Evolutionary conservation across 2,797 vertebrate genomes (phyloP), one percentile per base, ranked within the genome.

Genomic region (Sebastes itinus): DNA sequence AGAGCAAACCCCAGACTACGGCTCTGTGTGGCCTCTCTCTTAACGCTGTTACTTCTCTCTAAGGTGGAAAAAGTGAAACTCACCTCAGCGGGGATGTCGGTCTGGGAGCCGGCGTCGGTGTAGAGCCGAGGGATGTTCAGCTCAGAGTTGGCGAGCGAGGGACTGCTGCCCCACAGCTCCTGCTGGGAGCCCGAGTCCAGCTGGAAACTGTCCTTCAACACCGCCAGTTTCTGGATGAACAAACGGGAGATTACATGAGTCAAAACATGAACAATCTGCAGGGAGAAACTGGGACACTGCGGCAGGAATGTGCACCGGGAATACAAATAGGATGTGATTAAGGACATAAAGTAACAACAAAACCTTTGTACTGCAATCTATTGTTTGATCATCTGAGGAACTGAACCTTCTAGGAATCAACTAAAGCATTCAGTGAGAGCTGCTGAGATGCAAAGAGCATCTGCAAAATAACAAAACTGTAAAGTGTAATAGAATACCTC

Each of bases 41-140:
- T 5, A 22, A 58, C 0, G 30, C 30, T 59, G 23, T 32, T 3
- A 8, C 32, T 38, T 30, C 16, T 30, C 27, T 18, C 25, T 13
- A 5, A 9, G 61, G 23, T 3, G 20, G 20, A 49, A 28, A 12
- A 73, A 13, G n/a, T 9, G 16, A 42, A 25, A 35, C 97, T 97
- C 91, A 99, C 98, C 75, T 97, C 97, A 20, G 95, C 95, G 0
- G 97, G 97, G 84, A 98, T 93, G 83, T 99, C 98, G 0, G 98
- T 99, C 95, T 99, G 98, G 30, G 98, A 99, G 89, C 97, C 97
- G 54, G 97, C 95, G 3, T 99, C 98, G 4, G 97, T 95, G 92
- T 96, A 99, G 77, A 97, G 96, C 12, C 94, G 95, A 0, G 96
- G 95, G 14, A 97, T 87, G 4, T 94, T 96, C 69, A 96, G 91